Base-by-base conservation (phyloP, 2,797 vertebrate species). In the Enteromius radiatus region DNA sequence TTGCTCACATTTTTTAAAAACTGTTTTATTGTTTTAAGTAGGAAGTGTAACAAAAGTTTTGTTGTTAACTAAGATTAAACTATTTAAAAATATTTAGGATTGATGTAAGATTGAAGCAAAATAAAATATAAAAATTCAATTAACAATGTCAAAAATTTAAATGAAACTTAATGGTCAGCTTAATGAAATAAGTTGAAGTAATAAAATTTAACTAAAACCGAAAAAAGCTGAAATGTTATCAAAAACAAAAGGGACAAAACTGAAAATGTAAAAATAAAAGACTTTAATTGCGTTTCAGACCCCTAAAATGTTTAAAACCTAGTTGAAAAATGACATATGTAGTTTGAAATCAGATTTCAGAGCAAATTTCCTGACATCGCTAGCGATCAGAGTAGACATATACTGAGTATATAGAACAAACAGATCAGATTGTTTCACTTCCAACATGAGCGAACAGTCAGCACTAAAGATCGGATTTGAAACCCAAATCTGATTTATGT, bases 401-500 rank as follows among this genome's bases (percentile, higher is more conserved):
- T 3, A 64, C 10, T 14, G 19, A 64, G 61, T 12, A 33, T 26
- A 47, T 26, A 14, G 41, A 78, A 78, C 43, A 49, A 78, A 78
- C 76, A 65, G 10, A 76, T 43, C 8, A 63, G n/a, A 45, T 76
- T 61, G 45, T 3, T 43, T 33, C 75, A 31, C 23, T 63, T 21
- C 61, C 75, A 77, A 31, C 26, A 63, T 76, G 9, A 74, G n/a
- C 4, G 15, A 26, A 28, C 4, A 47, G 15, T 47, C 23, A 15
- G 68, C 0, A 15, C 68, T 70, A 36, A 36, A 47, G 56, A 76
- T 76, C 1, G 10, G 38, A 31, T 65, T 64, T 78, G 26, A 65
- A 78, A 64, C 10, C 61, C 41, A 78, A 63, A 78, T 78, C 26
- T 78, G 59, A 78, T 64, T n/a, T 63, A 64, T 49, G 26, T 47